Evolutionary conservation across 2,888 invertebrate genomes (phyloP).

Genomic region (Suillia variegata): DNA sequence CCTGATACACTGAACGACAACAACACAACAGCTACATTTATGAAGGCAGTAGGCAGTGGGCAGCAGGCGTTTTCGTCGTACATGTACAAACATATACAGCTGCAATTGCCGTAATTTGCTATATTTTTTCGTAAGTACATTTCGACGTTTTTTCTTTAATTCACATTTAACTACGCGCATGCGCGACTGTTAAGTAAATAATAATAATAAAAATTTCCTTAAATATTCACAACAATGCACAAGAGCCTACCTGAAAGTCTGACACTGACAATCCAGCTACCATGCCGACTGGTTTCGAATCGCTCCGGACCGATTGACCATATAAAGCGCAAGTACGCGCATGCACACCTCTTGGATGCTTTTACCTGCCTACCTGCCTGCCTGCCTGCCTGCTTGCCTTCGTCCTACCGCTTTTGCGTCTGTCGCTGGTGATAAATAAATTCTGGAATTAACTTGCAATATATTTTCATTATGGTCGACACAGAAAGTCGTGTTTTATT

Average conservation of each 20-base stretch:
- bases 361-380: too few species aligned
- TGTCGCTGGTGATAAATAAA: constrained; percentile 54
- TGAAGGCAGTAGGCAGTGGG: too few species aligned
- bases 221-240: constrained; percentile 5
- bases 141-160: constrained; percentile 1
- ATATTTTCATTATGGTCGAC: constrained; percentile 61
- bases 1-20: neutral
- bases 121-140: neutral
- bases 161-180: constrained; percentile 6
- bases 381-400: too few species aligned
- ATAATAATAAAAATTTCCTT: constrained; percentile 16
- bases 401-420: constrained; percentile 14
- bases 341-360: constrained; percentile 15
- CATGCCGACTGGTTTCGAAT: neutral
- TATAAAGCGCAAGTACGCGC: constrained; percentile 25
- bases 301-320: neutral
- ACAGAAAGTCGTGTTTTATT: constrained; percentile 61
- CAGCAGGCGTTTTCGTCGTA: too few species aligned
- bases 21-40: neutral
- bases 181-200: constrained; percentile 8
- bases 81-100: constrained; percentile 15
- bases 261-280: neutral
- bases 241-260: neutral
- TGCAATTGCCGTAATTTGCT: constrained; percentile 15
- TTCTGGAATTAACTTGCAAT: constrained; percentile 60